A percentile compares a stretch with the other conserved stretches of the same genome.
Evolutionary conservation across 2,113 vertebrate genomes (phyloP).

Genomic region (Oxygymnocypris stewartii): DNA sequence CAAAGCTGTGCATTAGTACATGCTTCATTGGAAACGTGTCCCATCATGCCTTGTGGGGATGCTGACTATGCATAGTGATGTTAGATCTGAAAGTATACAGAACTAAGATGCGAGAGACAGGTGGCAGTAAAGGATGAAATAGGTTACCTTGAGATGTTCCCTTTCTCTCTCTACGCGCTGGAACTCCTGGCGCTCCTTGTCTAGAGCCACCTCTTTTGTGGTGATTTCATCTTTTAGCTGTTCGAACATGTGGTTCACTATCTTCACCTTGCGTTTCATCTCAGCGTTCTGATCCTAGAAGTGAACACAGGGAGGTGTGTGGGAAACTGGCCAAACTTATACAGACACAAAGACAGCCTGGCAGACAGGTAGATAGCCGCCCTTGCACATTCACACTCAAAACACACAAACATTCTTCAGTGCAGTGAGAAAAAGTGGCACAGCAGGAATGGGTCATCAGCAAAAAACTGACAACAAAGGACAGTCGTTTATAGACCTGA

Average conservation of each 20-base stretch:
- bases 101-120: neutral
- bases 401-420: neutral
- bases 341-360: neutral
- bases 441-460: conserved; percentile 21
- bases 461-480: conserved; percentile 18
- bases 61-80: neutral
- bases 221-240: conserved; percentile 87
- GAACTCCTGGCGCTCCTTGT: conserved; percentile 80
- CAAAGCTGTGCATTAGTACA: neutral
- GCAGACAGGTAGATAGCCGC: neutral
- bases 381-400: neutral
- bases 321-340: neutral
- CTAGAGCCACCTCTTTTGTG: conserved; percentile 79
- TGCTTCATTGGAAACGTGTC: neutral
- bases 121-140: neutral
- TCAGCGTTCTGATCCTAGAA: conserved; percentile 84
- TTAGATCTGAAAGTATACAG: neutral
- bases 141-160: conserved; percentile 83
- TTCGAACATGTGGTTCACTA: conserved; percentile 80
- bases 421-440: neutral
- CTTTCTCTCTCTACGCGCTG: conserved; percentile 84
- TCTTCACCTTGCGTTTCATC: conserved; percentile 85
- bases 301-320: neutral
- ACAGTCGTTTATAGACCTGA: conserved; percentile 11
- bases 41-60: neutral